A percentile compares a stretch with the other conserved stretches of the same genome.
These are phyloP conservation scores for Morone saxatilis DNA, from an alignment of 2,113 vertebrate genomes.

Conservation along the genomic window DNA sequence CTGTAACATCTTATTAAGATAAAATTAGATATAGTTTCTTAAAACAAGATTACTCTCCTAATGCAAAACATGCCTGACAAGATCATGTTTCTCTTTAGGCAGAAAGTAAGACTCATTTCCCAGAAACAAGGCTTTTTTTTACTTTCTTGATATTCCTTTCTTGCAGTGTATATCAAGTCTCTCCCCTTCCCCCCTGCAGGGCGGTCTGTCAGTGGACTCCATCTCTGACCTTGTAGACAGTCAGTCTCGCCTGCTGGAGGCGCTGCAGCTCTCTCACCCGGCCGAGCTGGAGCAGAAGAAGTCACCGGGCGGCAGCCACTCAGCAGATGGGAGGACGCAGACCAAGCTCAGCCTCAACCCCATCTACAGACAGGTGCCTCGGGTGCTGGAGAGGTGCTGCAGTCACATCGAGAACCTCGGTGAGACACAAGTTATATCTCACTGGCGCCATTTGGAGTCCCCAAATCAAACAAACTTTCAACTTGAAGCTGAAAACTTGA, in stretches of 20 bases:
- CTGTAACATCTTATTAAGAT: too few species aligned
- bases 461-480: background rate
- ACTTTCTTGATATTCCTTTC: too few species aligned
- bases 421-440: constrained; percentile 56
- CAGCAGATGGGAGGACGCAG: constrained; percentile 78
- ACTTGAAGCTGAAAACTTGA: background rate
- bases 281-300: constrained; percentile 88
- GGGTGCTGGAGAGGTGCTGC: constrained; percentile 92
- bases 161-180: too few species aligned
- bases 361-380: constrained; percentile 91
- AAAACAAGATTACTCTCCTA: too few species aligned
- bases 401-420: constrained; percentile 89
- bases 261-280: constrained; percentile 92
- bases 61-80: too few species aligned
- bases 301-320: constrained; percentile 53
- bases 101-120: too few species aligned
- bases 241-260: constrained; percentile 89
- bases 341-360: constrained; percentile 91
- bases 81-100: too few species aligned
- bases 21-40: too few species aligned
- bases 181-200: constrained; percentile 75
- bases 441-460: background rate
- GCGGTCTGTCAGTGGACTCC: constrained; percentile 92
- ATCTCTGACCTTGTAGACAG: constrained; percentile 91
- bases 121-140: too few species aligned